Percentiles rank a stretch among this genome's conserved stretches.
These are phyloP conservation scores for Thomomys bottae DNA, from an alignment of 2,113 vertebrate species.

Conservation along the genomic window DNA sequence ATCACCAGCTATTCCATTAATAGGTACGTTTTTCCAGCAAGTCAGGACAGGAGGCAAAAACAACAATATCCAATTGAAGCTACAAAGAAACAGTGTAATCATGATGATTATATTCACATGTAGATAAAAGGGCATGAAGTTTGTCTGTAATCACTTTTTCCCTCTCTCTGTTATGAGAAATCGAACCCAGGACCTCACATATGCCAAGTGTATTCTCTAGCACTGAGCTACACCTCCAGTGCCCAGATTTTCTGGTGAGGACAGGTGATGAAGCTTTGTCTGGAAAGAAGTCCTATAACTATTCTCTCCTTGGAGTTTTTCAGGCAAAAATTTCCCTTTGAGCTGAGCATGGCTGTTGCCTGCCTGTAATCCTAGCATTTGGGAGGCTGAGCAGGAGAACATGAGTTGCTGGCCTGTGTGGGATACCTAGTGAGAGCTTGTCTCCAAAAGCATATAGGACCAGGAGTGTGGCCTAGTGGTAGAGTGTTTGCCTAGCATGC, in stretches of 20 bases:
- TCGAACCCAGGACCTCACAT: background rate
- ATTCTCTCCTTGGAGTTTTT: background rate
- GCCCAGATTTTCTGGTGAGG: slow-evolving; percentile 15
- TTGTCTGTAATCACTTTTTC: background rate
- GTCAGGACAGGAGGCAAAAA: slow-evolving; percentile 48
- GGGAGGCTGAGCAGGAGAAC: too few species aligned
- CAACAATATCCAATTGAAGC: slow-evolving; percentile 2
- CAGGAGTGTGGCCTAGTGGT: too few species aligned
- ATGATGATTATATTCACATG: slow-evolving; percentile 21
- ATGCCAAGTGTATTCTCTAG: background rate
- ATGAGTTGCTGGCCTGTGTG: too few species aligned
- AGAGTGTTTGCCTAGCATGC: too few species aligned
- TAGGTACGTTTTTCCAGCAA: slow-evolving; percentile 29
- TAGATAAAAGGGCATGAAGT: background rate
- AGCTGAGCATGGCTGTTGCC: too few species aligned
- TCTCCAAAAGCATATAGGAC: too few species aligned
- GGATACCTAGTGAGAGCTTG: too few species aligned
- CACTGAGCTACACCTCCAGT: background rate
- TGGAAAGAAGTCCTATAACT: slow-evolving; percentile 19
- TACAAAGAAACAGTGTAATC: slow-evolving; percentile 18
- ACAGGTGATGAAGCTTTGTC: background rate
- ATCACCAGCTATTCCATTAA: slow-evolving; percentile 12
- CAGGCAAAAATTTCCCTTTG: background rate
- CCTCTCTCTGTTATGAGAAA: background rate
- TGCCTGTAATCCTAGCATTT: too few species aligned